A percentile compares a stretch with the other conserved stretches of the same genome.
Conservation (phyloP, 2,113 vertebrate species). For the Emydocephalus ijimae region DNA sequence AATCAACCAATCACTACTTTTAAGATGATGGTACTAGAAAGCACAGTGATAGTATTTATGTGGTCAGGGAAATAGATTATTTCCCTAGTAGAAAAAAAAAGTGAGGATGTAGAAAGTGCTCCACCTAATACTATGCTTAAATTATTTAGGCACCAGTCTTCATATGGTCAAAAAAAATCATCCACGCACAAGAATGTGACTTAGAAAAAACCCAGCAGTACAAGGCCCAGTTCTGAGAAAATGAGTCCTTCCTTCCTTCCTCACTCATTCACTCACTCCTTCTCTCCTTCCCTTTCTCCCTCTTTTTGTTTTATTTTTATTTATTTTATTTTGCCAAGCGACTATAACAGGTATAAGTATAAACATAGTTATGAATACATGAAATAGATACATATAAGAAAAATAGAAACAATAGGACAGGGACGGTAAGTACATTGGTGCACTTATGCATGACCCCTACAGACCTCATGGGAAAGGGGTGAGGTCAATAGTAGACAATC, state of each 20-base stretch:
- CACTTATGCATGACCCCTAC: no score
- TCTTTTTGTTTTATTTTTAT: neutral
- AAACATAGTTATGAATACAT: no score
- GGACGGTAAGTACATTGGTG: no score
- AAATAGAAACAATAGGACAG: no score
- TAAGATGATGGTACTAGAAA: neutral
- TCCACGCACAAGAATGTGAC: neutral
- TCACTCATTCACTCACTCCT: no score
- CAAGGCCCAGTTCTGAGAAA: neutral
- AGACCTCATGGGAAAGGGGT: no score
- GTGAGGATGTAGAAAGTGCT: neutral
- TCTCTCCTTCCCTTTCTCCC: neutral
- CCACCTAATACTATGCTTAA: neutral
- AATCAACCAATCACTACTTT: neutral
- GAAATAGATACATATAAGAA: no score
- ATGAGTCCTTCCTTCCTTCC: neutral
- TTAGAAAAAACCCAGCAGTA: neutral
- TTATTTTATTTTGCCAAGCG: no score
- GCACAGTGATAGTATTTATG: neutral
- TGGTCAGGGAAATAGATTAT: neutral
- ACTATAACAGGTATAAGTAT: no score
- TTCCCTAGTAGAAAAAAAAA: neutral
- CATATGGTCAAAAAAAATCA: neutral
- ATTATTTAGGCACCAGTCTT: neutral
- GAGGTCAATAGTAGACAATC: no score